A percentile compares a stretch with the other conserved stretches of the same genome.
phyloP scores from a whole-genome alignment of 2,888 invertebrate species.

The Drosophila meridiana region DNA sequence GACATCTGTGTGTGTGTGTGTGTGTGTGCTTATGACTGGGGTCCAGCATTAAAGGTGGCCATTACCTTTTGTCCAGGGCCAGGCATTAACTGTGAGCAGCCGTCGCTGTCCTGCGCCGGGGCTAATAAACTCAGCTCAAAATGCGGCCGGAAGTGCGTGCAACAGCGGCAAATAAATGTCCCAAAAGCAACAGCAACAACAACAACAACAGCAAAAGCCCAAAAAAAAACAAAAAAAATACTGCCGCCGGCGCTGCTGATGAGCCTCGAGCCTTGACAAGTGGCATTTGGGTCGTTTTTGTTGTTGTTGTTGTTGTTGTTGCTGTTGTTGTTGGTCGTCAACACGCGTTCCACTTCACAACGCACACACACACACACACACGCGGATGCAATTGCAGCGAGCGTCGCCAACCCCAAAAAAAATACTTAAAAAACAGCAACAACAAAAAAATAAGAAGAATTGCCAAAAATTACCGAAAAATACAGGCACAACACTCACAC shows the following conservation, averaged over 20 bases:
- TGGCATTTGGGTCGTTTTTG: constrained; percentile 56
- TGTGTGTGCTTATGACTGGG: constrained; percentile 28
- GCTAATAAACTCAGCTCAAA: constrained; percentile 76
- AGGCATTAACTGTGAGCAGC: constrained; percentile 18
- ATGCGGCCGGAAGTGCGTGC: constrained; percentile 78
- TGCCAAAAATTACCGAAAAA: constrained; percentile 71
- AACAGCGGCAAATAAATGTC: constrained; percentile 64
- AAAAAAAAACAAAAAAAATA: constrained; percentile 18
- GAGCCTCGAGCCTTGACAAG: constrained; percentile 55
- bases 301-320: constrained; percentile 33
- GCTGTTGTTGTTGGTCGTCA: constrained; percentile 38
- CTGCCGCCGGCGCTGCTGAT: constrained; percentile 54
- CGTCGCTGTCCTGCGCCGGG: constrained; percentile 47
- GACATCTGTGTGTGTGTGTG: constrained; percentile 33
- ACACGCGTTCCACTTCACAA: constrained; percentile 80
- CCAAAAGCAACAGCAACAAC: constrained; percentile 61
- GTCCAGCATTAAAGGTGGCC: constrained; percentile 37
- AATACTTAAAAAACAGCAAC: constrained; percentile 40
- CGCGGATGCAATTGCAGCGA: constrained; percentile 68
- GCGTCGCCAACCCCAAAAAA: constrained; percentile 71
- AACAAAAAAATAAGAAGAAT: constrained; percentile 59
- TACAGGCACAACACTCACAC: constrained; percentile 42
- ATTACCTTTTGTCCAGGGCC: constrained; percentile 46
- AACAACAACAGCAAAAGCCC: constrained; percentile 17
- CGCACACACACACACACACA: constrained; percentile 51